Percentiles rank a stretch among this genome's conserved stretches.
phyloP scores from a whole-genome alignment of 2,113 vertebrate species.

The Misgurnus mizolepis region DNA sequence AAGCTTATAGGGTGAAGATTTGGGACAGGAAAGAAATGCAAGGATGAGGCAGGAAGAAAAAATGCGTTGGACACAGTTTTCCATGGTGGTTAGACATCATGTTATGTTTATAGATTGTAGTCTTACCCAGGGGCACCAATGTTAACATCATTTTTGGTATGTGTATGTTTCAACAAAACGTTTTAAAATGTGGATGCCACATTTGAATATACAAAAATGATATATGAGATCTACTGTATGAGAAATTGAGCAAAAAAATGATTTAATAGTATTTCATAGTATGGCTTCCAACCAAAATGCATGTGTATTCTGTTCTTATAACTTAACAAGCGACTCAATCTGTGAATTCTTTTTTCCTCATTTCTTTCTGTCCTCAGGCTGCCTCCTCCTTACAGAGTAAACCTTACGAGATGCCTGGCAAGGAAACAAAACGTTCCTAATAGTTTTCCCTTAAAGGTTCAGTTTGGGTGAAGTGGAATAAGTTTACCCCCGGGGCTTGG shows the following conservation, averaged over 20 bases:
- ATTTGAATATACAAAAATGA: too few relatives aligned
- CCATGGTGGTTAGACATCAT: background rate
- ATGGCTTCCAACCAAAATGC: too few relatives aligned
- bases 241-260: too few relatives aligned
- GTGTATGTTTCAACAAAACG: too few relatives aligned
- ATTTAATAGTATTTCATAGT: too few relatives aligned
- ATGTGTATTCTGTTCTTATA: background rate
- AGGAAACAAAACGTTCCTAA: conserved; percentile 7
- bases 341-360: conserved; percentile 9
- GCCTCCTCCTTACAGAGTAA: background rate
- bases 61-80: background rate
- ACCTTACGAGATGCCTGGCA: conserved; percentile 20
- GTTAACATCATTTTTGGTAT: too few relatives aligned
- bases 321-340: background rate
- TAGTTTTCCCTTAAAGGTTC: conserved; percentile 19
- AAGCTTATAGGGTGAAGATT: background rate
- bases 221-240: too few relatives aligned
- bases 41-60: background rate
- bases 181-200: too few relatives aligned
- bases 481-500: conserved; percentile 27
- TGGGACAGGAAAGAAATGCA: conserved; percentile 24
- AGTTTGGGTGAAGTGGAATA: conserved; percentile 38
- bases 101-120: background rate
- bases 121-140: too few relatives aligned
- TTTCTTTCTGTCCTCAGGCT: background rate